phyloP scores from a whole-genome alignment of 2,113 vertebrate genomes.

The Toxostoma redivivum region DNA sequence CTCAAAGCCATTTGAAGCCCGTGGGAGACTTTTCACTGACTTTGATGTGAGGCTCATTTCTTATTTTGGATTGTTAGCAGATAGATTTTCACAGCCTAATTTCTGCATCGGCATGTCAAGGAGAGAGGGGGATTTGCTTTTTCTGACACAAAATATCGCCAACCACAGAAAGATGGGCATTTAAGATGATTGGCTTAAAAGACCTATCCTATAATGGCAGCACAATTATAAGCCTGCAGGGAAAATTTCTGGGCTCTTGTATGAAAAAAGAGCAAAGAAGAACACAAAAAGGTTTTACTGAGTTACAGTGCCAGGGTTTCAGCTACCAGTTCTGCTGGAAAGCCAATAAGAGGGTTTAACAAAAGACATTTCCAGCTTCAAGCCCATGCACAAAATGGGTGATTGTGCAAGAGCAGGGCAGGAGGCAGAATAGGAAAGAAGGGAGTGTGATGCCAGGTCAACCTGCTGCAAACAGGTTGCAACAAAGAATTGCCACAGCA shows the following conservation, averaged over 20 bases:
- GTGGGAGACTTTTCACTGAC: not conserved
- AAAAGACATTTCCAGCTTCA: not conserved
- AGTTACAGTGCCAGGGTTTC: conserved; percentile 26
- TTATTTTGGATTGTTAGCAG: not conserved
- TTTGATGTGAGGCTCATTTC: not conserved
- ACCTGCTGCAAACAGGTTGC: not conserved
- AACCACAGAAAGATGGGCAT: conserved; percentile 3
- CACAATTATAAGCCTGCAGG: conserved; percentile 51
- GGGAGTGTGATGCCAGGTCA: not conserved
- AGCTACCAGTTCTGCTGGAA: conserved; percentile 13
- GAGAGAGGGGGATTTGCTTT: not conserved
- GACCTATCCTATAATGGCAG: conserved; percentile 15
- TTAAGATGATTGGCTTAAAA: conserved; percentile 42
- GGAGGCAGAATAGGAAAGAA: not conserved
- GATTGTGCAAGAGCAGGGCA: not conserved
- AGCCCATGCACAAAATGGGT: not conserved
- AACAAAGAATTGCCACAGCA: not conserved
- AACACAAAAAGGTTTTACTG: conserved; percentile 33
- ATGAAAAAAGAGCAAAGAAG: conserved; percentile 5
- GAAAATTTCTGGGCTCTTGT: conserved; percentile 51
- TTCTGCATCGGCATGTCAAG: not conserved
- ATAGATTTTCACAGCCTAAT: not conserved
- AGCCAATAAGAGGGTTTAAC: conserved; percentile 18
- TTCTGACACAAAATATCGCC: not conserved
- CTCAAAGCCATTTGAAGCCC: not conserved